Evolutionary conservation across 30 jellyfish, hydroid and myxozoan species (phyloP).

Genomic region (Chrysaora quinquecirrha): DNA sequence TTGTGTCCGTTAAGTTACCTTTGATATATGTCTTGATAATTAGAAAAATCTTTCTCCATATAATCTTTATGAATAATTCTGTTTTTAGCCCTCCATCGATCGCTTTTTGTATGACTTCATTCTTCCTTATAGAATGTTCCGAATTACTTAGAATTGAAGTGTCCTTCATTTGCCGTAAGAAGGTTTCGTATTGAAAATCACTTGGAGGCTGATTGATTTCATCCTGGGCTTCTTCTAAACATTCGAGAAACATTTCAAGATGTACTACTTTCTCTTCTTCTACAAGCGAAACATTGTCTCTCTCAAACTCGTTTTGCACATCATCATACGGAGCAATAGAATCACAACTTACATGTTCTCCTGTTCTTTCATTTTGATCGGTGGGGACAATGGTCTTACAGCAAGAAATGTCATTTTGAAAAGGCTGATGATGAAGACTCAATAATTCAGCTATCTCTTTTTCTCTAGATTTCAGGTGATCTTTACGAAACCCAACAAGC

Average conservation of each 20-base stretch:
- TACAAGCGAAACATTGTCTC: not conserved
- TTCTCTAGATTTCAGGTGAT: conserved; percentile 1
- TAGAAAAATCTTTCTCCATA: not conserved
- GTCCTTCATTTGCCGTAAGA: conserved; percentile 4
- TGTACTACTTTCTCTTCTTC: not conserved
- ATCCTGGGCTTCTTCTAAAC: conserved; percentile 1
- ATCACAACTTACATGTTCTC: conserved; percentile 1
- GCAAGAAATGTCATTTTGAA: not conserved
- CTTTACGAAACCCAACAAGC: not conserved
- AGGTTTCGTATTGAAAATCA: not conserved
- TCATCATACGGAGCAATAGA: conserved; percentile 2
- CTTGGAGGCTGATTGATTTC: conserved; percentile 4
- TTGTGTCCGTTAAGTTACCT: not conserved
- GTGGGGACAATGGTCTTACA: conserved; percentile 5
- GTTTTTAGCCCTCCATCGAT: conserved; percentile 4
- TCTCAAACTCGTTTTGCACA: conserved; percentile 2
- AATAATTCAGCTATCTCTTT: not conserved
- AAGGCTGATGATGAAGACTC: not conserved
- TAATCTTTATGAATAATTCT: not conserved
- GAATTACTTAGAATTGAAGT: not conserved
- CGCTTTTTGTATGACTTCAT: conserved; percentile 1
- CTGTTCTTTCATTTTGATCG: not conserved
- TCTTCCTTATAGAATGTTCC: conserved; percentile 1
- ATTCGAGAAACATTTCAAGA: not conserved
- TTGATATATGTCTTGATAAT: not conserved